Evolutionary conservation across 2,888 invertebrate species (phyloP).

Genomic region (Molorchus minor): DNA sequence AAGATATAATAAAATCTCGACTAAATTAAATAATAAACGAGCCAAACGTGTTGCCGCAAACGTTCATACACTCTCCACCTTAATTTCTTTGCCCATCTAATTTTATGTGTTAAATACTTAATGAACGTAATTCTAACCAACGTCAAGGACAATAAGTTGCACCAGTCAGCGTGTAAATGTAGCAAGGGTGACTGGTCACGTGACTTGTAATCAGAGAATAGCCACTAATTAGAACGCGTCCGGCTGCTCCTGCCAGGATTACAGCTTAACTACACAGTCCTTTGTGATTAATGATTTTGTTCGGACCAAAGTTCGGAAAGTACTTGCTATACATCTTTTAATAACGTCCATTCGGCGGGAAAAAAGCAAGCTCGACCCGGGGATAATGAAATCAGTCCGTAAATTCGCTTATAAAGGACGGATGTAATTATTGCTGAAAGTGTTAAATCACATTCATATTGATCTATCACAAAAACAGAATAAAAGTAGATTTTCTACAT

Average conservation of each 20-base stretch:
- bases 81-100: slow-evolving; percentile 19
- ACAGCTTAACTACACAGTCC: slow-evolving; percentile 34
- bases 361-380: slow-evolving; percentile 2
- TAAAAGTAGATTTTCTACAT: background rate
- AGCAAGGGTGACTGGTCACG: slow-evolving; percentile 56
- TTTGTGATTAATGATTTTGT: slow-evolving; percentile 37
- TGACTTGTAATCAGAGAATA: slow-evolving; percentile 60
- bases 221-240: slow-evolving; percentile 54
- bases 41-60: background rate
- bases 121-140: slow-evolving; percentile 52
- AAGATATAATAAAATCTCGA: too few species aligned
- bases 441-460: background rate
- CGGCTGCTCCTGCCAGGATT: slow-evolving; percentile 30
- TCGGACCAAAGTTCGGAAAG: slow-evolving; percentile 13
- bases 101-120: slow-evolving; percentile 48
- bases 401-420: background rate
- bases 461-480: background rate
- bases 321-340: slow-evolving; percentile 19
- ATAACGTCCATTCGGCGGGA: slow-evolving; percentile 15
- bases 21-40: background rate
- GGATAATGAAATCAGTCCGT: slow-evolving; percentile 8
- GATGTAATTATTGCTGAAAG: background rate
- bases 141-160: slow-evolving; percentile 57
- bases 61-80: background rate
- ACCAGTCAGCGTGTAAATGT: slow-evolving; percentile 54